Base-by-base conservation (phyloP, 2,797 vertebrate species). In the Acanthornis magna region DNA sequence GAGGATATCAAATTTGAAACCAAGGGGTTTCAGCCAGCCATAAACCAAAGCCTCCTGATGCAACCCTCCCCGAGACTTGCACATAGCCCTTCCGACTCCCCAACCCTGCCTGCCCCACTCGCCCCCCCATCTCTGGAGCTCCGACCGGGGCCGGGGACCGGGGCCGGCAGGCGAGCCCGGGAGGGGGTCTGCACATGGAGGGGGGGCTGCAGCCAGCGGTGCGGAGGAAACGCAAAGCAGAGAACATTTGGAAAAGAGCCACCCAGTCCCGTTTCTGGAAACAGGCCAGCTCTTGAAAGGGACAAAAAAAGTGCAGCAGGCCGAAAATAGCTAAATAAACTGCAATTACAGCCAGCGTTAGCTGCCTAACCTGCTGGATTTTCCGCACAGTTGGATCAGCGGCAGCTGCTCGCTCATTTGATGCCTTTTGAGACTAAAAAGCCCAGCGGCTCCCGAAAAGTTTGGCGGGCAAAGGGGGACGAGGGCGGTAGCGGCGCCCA, bases 331-430 rank as follows among this genome's bases (percentile, higher is more conserved):
- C 76, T 57, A 45, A 71, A 89, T 50, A 91, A 88, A 84, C 58
- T 72, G 57, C 77, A 91, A 90, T 54, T 47, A 32, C 40, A 76
- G 75, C 21, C 84, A 38, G 74, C 15, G 11, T 29, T 75, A 72
- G 66, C 63, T 70, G 65, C 79, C 73, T 61, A 89, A 93, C 95
- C 92, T 74, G 90, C 76, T 50, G 9, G 48, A 50, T 85, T 94
- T 89, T 87, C 90, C 18, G 5, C 88, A 71, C 32, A 14, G 85
- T 7, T 83, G 32, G 48, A 40, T 27, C 72, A 45, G 68, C 36
- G 11, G 75, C 96, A 88, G 85, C 86, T 88, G 85, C 60, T 88
- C 43, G 6, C 57, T 85, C 40, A 3, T 73, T 48, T 23, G 57
- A 48, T 66, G 57, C 42, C 65, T 85, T 89, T 45, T 29, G 82